phyloP scores from a whole-genome alignment of 2,888 invertebrate genomes.

The Pristionchus arcanus region DNA sequence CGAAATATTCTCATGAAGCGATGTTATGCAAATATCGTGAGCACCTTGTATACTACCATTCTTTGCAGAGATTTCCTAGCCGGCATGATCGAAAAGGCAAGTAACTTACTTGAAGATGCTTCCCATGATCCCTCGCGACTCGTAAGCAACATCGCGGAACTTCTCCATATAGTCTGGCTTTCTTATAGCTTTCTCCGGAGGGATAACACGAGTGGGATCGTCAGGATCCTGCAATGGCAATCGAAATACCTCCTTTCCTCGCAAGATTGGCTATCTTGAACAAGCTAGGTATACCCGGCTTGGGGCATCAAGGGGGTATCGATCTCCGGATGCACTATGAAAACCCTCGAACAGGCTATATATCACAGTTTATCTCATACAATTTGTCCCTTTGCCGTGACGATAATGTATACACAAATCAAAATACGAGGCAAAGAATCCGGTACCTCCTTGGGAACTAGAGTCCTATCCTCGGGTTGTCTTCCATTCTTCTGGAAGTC shows the following conservation, averaged over 20 bases:
- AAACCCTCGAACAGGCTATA: no score
- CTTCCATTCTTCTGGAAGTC: conserved; percentile 55
- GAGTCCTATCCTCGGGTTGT: conserved; percentile 19
- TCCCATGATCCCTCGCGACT: conserved; percentile 26
- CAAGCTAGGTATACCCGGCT: no score
- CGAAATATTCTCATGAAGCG: no score
- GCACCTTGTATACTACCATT: no score
- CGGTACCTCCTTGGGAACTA: not conserved
- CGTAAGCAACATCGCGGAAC: not conserved
- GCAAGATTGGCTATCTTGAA: no score
- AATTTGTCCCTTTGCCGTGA: no score
- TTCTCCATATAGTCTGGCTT: conserved; percentile 50
- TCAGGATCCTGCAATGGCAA: not conserved
- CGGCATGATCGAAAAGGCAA: not conserved
- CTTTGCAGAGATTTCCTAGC: no score
- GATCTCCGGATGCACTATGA: no score
- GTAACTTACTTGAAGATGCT: not conserved
- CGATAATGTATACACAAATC: not conserved
- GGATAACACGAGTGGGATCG: not conserved
- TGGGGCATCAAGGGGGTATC: no score
- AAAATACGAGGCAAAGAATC: not conserved
- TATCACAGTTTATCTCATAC: no score
- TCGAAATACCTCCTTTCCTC: no score
- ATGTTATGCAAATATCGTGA: no score
- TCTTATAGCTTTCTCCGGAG: not conserved